Conservation (phyloP, 1,140 invertebrate genomes). For the Rhizoglyphus robini region DNA sequence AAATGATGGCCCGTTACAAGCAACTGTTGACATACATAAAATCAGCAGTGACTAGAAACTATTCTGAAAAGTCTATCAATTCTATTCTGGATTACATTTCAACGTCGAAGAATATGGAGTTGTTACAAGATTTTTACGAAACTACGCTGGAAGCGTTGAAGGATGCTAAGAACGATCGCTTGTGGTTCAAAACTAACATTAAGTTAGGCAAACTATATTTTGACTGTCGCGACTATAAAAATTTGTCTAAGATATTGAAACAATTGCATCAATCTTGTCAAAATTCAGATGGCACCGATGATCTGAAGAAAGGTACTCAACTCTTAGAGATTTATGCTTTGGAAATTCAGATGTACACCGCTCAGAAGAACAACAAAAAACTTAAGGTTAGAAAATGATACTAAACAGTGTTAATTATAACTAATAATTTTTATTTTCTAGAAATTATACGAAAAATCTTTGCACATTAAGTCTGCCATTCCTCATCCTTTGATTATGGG, state of each 20-base stretch:
- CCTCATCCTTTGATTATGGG: slow-evolving; percentile 99
- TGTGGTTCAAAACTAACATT: slow-evolving; percentile 99
- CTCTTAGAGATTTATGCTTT: slow-evolving; percentile 95
- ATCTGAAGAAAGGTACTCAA: slow-evolving; percentile 96
- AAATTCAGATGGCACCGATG: slow-evolving; percentile 98
- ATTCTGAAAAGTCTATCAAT: slow-evolving; percentile 99
- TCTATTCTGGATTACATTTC: slow-evolving; percentile 99
- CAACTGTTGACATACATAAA: slow-evolving; percentile 94
- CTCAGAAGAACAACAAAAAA: slow-evolving; percentile 99
- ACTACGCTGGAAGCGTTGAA: slow-evolving; percentile 94
- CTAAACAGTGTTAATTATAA: too few relatives aligned
- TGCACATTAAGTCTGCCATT: slow-evolving; percentile 98
- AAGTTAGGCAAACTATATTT: slow-evolving; percentile 96
- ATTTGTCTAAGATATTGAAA: slow-evolving; percentile 89
- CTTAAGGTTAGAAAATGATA: slow-evolving; percentile 48
- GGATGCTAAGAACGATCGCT: slow-evolving; percentile 95
- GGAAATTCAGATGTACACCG: slow-evolving; percentile 99
- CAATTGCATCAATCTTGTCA: slow-evolving; percentile 94
- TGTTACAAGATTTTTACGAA: slow-evolving; percentile 99
- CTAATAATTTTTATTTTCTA: slow-evolving; percentile 26
- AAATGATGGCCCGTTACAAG: slow-evolving; percentile 96
- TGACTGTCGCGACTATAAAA: slow-evolving; percentile 85
- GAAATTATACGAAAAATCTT: slow-evolving; percentile 90
- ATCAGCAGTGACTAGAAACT: slow-evolving; percentile 95
- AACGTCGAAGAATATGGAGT: slow-evolving; percentile 95